phyloP scores from a whole-genome alignment of 2,113 vertebrate species.

The Philantomba maxwellii region DNA sequence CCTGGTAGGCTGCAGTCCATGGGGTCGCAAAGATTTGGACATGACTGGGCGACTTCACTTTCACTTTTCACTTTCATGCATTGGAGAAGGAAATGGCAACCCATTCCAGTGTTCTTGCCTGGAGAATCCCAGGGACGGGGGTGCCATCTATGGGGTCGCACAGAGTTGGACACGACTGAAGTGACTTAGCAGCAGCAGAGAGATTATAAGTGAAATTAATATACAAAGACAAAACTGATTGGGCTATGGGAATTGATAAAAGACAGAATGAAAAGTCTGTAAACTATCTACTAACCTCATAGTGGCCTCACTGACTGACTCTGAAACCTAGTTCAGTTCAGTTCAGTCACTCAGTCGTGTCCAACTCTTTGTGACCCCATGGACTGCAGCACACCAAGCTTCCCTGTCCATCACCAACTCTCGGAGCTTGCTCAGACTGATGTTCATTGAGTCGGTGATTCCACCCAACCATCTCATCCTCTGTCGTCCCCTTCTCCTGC shows the following conservation, averaged over 20 bases:
- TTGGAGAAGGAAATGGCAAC: too few relatives aligned
- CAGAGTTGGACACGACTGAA: too few relatives aligned
- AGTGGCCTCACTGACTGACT: background rate
- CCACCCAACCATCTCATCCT: background rate
- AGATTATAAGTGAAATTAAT: conserved; percentile 47
- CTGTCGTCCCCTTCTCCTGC: background rate
- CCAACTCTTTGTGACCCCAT: background rate
- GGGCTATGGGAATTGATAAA: background rate
- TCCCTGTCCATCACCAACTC: background rate
- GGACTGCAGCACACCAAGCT: background rate
- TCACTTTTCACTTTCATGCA: too few relatives aligned
- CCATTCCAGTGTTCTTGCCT: too few relatives aligned
- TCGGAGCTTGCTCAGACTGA: background rate
- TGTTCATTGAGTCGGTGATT: background rate
- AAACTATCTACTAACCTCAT: background rate
- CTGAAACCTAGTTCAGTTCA: background rate
- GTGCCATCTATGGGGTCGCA: too few relatives aligned
- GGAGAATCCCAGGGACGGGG: too few relatives aligned
- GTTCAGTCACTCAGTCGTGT: background rate
- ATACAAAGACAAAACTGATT: background rate
- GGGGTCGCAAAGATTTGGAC: too few relatives aligned
- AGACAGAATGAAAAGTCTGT: background rate
- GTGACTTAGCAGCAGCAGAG: background rate
- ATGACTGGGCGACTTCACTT: too few relatives aligned
- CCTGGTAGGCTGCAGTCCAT: too few relatives aligned